Evolutionary conservation across 2,797 vertebrate genomes (phyloP).

Genomic region (Danionella dracula): DNA sequence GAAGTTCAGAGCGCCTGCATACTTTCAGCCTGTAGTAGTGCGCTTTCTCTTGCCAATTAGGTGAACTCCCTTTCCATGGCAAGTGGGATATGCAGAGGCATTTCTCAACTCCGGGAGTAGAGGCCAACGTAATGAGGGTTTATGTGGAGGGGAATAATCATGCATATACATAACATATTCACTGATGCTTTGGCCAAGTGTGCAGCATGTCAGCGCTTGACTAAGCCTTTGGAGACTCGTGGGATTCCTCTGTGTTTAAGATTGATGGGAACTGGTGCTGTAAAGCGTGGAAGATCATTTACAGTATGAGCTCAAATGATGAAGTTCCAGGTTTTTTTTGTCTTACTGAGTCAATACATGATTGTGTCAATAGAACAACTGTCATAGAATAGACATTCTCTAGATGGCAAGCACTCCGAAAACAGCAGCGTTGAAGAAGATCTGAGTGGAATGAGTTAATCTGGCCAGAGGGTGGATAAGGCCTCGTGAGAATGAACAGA

Average conservation of each 20-base stretch:
- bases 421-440: not conserved
- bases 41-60: slow-evolving; percentile 44
- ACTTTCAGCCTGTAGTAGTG: slow-evolving; percentile 45
- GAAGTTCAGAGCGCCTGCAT: slow-evolving; percentile 33
- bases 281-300: slow-evolving; percentile 19
- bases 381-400: not conserved
- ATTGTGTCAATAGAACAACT: not conserved
- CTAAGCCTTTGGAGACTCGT: slow-evolving; percentile 24
- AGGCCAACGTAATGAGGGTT: slow-evolving; percentile 53
- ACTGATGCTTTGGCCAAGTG: slow-evolving; percentile 32
- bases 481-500: slow-evolving; percentile 32
- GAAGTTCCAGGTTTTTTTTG: not conserved
- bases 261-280: slow-evolving; percentile 27
- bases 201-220: slow-evolving; percentile 22
- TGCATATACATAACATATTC: slow-evolving; percentile 42
- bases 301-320: not conserved
- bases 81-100: slow-evolving; percentile 44
- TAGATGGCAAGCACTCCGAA: not conserved
- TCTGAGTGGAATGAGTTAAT: not conserved
- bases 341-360: not conserved
- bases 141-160: slow-evolving; percentile 46
- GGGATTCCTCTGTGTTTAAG: slow-evolving; percentile 33
- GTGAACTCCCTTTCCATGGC: slow-evolving; percentile 53
- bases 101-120: slow-evolving; percentile 44
- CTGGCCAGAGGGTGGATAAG: slow-evolving; percentile 4